These are phyloP conservation scores for Nemurella pictetii DNA, from an alignment of 2,888 invertebrate genomes.

Conservation along the genomic window DNA sequence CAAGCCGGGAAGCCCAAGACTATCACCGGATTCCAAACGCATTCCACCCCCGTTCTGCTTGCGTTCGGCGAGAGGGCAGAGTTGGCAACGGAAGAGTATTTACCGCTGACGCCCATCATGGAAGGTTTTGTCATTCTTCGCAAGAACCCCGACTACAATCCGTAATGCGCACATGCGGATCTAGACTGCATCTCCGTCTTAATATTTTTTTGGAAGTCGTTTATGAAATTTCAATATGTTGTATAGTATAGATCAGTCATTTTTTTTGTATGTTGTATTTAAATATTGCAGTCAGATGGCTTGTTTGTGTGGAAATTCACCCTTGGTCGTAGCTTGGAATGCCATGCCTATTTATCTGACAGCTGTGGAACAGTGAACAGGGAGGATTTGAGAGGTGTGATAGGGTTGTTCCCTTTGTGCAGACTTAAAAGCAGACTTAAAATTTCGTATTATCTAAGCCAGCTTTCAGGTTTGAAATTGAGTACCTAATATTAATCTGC, in stretches of 20 bases:
- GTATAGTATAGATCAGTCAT: neutral
- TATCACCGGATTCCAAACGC: conserved; percentile 70
- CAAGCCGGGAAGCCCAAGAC: conserved; percentile 69
- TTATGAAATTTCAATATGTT: neutral
- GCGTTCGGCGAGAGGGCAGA: conserved; percentile 66
- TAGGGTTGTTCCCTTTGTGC: too few relatives aligned
- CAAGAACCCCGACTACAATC: conserved; percentile 54
- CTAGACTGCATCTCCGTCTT: too few relatives aligned
- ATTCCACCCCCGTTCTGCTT: conserved; percentile 65
- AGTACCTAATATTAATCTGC: too few relatives aligned
- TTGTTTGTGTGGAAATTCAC: neutral
- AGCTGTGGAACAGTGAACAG: too few relatives aligned
- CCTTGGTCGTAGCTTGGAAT: neutral
- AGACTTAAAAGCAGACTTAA: too few relatives aligned
- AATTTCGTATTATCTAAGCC: too few relatives aligned
- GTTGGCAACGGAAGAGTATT: conserved; percentile 65
- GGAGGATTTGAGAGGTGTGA: too few relatives aligned
- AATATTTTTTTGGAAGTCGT: neutral
- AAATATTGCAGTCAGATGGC: neutral
- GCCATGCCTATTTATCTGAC: too few relatives aligned
- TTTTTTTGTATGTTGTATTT: neutral
- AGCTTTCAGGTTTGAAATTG: too few relatives aligned
- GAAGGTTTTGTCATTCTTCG: conserved; percentile 66
- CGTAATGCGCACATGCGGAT: neutral
- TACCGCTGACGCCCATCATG: conserved; percentile 60